Evolutionary conservation across 2,113 vertebrate genomes (phyloP).

Genomic region (Hydropotes inermis): DNA sequence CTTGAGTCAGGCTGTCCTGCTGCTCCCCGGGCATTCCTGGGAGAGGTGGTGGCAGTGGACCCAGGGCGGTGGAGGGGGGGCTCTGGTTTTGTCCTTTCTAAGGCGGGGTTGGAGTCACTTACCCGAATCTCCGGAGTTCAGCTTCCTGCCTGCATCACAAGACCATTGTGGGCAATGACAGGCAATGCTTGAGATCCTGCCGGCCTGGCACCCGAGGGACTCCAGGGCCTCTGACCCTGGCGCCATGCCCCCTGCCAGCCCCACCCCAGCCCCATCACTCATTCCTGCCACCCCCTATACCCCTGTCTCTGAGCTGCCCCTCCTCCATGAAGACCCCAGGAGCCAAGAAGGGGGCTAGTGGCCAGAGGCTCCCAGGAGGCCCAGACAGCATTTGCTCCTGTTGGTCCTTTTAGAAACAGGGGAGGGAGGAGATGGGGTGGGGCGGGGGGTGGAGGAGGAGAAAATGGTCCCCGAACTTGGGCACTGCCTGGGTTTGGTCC

Average conservation of each 20-base stretch:
- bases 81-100: neutral
- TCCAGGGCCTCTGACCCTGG: neutral
- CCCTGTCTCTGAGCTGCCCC: neutral
- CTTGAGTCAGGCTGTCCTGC: neutral
- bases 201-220: neutral
- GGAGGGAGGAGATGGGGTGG: neutral
- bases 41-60: neutral
- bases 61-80: rapidly evolving
- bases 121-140: rapidly evolving
- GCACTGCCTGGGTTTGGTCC: neutral
- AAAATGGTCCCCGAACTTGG: rapidly evolving
- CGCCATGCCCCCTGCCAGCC: neutral
- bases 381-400: neutral
- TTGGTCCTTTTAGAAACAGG: neutral
- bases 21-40: neutral
- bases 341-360: neutral
- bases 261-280: too few species aligned
- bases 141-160: neutral
- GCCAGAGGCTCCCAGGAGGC: neutral
- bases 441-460: neutral
- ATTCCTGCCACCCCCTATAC: neutral
- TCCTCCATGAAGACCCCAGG: neutral
- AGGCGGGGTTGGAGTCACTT: neutral
- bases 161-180: neutral
- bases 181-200: neutral